A percentile compares a stretch with the other conserved stretches of the same genome.
Conservation (phyloP, 2,113 vertebrate species). For the Physeter macrocephalus region DNA sequence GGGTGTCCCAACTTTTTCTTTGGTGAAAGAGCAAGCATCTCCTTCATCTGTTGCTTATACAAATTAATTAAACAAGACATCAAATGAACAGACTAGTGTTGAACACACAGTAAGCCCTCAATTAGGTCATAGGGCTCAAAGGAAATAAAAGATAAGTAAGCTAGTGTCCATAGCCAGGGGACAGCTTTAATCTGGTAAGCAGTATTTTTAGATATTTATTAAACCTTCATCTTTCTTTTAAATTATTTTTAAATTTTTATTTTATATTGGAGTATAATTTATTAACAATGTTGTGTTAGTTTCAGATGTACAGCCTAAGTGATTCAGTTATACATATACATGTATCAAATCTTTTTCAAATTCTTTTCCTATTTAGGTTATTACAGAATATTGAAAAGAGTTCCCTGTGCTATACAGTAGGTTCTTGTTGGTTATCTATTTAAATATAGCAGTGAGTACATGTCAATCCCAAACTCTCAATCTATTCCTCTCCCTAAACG, state of each 20-base stretch:
- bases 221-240: not conserved
- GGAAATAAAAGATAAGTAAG: not conserved
- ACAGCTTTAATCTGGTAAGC: not conserved
- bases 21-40: not conserved
- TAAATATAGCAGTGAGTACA: too few relatives aligned
- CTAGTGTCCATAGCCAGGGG: not conserved
- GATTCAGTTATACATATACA: too few relatives aligned
- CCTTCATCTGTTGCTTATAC: not conserved
- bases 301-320: too few relatives aligned
- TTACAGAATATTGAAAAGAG: too few relatives aligned
- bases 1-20: not conserved
- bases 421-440: too few relatives aligned
- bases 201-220: not conserved
- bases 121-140: not conserved
- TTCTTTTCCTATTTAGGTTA: too few relatives aligned
- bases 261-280: too few relatives aligned
- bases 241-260: too few relatives aligned
- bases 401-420: too few relatives aligned
- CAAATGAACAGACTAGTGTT: not conserved
- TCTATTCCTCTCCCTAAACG: not conserved
- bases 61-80: not conserved
- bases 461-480: too few relatives aligned
- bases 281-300: too few relatives aligned
- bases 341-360: too few relatives aligned
- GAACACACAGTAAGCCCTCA: not conserved